A percentile compares a stretch with the other conserved stretches of the same genome.
phyloP scores from a whole-genome alignment of 1,140 invertebrate genomes.

The Drosophila azteca region DNA sequence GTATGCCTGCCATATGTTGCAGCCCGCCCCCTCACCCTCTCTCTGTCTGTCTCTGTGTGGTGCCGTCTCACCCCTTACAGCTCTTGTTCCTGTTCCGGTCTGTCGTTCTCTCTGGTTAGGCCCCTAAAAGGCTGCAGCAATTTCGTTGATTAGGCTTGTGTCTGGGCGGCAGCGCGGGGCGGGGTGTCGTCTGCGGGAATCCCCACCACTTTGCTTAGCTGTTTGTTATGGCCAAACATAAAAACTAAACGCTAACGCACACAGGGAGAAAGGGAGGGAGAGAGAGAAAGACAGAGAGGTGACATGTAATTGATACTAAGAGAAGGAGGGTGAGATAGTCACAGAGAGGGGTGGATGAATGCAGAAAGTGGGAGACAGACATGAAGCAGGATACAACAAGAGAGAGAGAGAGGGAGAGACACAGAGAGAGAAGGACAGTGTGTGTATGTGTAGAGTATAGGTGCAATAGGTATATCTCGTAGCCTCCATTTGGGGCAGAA shows the following conservation, averaged over 20 bases:
- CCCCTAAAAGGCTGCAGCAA: conserved; percentile 75
- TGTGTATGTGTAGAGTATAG: too few species aligned
- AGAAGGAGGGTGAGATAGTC: background rate
- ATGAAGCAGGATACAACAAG: background rate
- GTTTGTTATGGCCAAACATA: conserved; percentile 61
- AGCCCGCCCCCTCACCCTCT: background rate
- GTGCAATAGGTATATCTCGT: background rate
- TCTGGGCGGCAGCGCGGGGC: conserved; percentile 24
- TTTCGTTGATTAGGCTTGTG: conserved; percentile 70
- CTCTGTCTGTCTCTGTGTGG: too few species aligned
- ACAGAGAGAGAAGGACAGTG: background rate
- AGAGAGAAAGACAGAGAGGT: background rate
- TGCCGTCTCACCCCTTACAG: too few species aligned
- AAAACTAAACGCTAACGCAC: conserved; percentile 60
- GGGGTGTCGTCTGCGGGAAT: conserved; percentile 15
- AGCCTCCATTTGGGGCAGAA: too few species aligned
- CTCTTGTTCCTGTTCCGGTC: conserved; percentile 9
- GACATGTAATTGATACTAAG: conserved; percentile 58
- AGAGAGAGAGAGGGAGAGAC: background rate
- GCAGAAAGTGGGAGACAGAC: background rate
- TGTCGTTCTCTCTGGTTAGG: conserved; percentile 1
- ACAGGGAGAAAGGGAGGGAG: conserved; percentile 4
- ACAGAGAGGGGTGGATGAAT: background rate
- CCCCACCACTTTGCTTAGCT: conserved; percentile 9
- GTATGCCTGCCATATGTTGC: conserved; percentile 45